Evolutionary conservation across 2,888 invertebrate species (phyloP).

Genomic region (Hirtodrosophila duncani): DNA sequence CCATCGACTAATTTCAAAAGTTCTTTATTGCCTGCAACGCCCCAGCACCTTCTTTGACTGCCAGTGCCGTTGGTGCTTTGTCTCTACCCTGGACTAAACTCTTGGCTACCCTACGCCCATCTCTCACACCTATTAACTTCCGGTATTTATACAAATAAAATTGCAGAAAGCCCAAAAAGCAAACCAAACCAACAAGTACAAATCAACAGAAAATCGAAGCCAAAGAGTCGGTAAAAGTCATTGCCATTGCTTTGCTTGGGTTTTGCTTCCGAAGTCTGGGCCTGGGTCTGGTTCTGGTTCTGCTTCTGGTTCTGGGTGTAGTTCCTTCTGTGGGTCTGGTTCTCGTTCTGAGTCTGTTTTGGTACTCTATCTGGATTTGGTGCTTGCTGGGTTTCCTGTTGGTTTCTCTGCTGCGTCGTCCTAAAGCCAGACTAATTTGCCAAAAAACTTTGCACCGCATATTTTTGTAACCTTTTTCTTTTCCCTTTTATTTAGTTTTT

Average conservation of each 20-base stretch:
- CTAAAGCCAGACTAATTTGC: conserved; percentile 74
- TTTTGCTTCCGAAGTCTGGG: conserved; percentile 5
- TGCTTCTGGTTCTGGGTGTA: neutral
- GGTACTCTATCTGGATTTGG: neutral
- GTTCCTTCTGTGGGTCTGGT: conserved; percentile 6
- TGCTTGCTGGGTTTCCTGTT: neutral
- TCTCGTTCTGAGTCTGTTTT: conserved; percentile 5
- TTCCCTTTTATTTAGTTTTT: conserved; percentile 15
- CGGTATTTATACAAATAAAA: conserved; percentile 75
- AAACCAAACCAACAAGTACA: conserved; percentile 43
- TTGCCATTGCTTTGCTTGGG: conserved; percentile 46
- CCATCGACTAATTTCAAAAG: conserved; percentile 69
- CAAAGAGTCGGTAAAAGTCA: conserved; percentile 48
- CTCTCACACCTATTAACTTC: conserved; percentile 50
- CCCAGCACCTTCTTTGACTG: no score
- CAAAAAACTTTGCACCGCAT: conserved; percentile 74
- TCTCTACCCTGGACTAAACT: no score
- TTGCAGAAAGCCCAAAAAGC: conserved; percentile 57
- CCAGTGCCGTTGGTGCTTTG: neutral
- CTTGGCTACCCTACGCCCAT: neutral
- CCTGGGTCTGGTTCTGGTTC: neutral
- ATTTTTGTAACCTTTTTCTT: conserved; percentile 71
- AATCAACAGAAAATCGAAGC: conserved; percentile 65
- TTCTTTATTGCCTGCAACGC: conserved; percentile 72
- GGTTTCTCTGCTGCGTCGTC: conserved; percentile 4